Percentiles rank a stretch among this genome's conserved stretches.
Evolutionary conservation across 2,888 invertebrate genomes (phyloP).

Genomic region (Miltochrista miniata): DNA sequence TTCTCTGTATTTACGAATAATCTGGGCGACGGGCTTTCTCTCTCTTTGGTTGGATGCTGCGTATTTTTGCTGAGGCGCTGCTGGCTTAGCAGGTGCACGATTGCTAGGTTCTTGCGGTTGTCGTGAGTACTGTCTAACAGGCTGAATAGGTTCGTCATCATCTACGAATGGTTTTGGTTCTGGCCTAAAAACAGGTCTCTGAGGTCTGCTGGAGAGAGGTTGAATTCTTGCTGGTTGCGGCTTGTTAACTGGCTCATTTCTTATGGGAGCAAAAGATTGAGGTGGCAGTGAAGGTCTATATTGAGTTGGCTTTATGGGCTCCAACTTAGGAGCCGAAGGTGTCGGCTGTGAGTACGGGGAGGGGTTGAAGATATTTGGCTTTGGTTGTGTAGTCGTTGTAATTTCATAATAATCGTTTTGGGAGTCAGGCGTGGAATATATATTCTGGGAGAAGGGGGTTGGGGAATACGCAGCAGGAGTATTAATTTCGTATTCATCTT

Average conservation of each 20-base stretch:
- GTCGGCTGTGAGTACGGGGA: slow-evolving; percentile 72
- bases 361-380: slow-evolving; percentile 71
- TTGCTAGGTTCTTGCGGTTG: slow-evolving; percentile 66
- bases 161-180: slow-evolving; percentile 74
- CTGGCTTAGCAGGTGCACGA: slow-evolving; percentile 61
- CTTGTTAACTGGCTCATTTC: slow-evolving; percentile 64
- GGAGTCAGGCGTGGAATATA: slow-evolving; percentile 70
- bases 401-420: slow-evolving; percentile 76
- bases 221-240: slow-evolving; percentile 74
- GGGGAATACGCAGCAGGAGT: slow-evolving; percentile 81
- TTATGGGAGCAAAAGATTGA: slow-evolving; percentile 68
- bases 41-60: slow-evolving; percentile 68
- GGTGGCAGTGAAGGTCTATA: slow-evolving; percentile 66
- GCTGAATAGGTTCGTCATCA: slow-evolving; percentile 73
- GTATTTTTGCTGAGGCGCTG: slow-evolving; percentile 69
- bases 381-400: slow-evolving; percentile 74
- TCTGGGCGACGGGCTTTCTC: slow-evolving; percentile 89
- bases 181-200: slow-evolving; percentile 79
- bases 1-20: slow-evolving; percentile 88
- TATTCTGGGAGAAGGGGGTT: slow-evolving; percentile 72
- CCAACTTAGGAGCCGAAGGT: slow-evolving; percentile 61
- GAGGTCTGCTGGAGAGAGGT: slow-evolving; percentile 76
- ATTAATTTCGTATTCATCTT: slow-evolving; percentile 84
- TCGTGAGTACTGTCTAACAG: slow-evolving; percentile 72
- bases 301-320: slow-evolving; percentile 73